These are phyloP conservation scores for Orussus abietinus DNA, from an alignment of 1,140 invertebrate genomes.

Conservation along the genomic window DNA sequence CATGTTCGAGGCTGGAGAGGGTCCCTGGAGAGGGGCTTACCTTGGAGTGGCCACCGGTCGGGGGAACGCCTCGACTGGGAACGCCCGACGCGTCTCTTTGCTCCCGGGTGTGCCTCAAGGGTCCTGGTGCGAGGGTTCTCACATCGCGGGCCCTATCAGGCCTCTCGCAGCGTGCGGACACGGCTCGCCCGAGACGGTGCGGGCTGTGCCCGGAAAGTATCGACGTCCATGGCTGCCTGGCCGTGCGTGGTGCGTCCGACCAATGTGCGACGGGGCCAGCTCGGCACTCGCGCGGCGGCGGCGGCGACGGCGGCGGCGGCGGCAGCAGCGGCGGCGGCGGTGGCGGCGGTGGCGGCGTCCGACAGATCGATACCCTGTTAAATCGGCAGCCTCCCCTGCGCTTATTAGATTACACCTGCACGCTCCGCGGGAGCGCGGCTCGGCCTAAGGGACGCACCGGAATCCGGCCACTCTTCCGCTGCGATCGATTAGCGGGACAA, in stretches of 20 bases:
- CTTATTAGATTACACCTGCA: conserved; percentile 39
- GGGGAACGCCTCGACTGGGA: not conserved
- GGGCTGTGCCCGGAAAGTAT: conserved; percentile 47
- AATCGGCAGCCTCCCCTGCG: conserved; percentile 38
- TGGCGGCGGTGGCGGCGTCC: no score
- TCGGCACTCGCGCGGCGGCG: conserved; percentile 29
- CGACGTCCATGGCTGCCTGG: conserved; percentile 45
- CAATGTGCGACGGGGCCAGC: conserved; percentile 22
- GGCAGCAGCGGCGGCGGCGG: no score
- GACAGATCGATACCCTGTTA: conserved; percentile 46
- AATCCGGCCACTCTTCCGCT: conserved; percentile 8
- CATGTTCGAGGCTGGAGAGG: no score
- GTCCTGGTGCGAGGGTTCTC: conserved; percentile 9
- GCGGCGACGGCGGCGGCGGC: no score
- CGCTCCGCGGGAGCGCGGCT: conserved; percentile 11
- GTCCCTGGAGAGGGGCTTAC: no score
- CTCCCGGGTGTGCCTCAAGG: no score
- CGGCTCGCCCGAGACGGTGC: conserved; percentile 27
- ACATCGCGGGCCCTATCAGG: conserved; percentile 37
- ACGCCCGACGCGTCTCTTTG: not conserved
- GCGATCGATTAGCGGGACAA: conserved; percentile 26
- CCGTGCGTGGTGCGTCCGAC: no score
- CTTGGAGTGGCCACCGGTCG: no score
- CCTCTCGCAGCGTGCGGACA: conserved; percentile 25
- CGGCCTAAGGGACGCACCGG: no score